Evolutionary conservation across 2,113 vertebrate species (phyloP).

Genomic region (Lampris incognitus): DNA sequence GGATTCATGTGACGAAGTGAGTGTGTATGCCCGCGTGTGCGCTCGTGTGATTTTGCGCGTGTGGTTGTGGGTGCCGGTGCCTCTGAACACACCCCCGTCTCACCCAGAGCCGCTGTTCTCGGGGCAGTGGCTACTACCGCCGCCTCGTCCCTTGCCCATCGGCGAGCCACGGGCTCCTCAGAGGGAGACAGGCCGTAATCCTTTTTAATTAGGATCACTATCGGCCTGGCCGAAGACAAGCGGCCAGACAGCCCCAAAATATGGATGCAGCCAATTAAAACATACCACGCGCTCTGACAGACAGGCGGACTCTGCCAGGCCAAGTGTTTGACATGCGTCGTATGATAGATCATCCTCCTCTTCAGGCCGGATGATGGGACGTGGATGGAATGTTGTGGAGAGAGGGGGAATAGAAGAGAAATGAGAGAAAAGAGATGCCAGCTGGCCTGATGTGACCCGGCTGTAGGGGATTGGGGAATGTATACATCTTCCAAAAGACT

Average conservation of each 20-base stretch:
- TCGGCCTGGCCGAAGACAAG: conserved; percentile 21
- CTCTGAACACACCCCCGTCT: neutral
- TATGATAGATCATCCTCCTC: conserved; percentile 33
- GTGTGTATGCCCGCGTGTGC: neutral
- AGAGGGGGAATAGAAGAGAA: neutral
- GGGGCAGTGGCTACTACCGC: neutral
- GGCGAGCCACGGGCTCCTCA: neutral
- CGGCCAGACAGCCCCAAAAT: conserved; percentile 7
- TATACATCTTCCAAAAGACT: conserved; percentile 22
- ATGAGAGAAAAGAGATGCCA: conserved; percentile 8
- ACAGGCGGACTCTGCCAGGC: conserved; percentile 3
- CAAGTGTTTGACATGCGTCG: neutral
- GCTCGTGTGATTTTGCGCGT: neutral
- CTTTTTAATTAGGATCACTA: conserved; percentile 44
- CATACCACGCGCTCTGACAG: neutral
- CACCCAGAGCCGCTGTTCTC: too few relatives aligned
- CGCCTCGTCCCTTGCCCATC: neutral
- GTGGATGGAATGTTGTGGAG: conserved; percentile 31
- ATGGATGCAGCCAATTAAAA: conserved; percentile 28
- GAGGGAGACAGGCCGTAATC: conserved; percentile 32
- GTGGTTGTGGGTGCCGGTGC: conserved; percentile 10
- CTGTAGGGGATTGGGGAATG: neutral
- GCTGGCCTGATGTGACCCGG: conserved; percentile 44
- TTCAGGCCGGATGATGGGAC: conserved; percentile 47
- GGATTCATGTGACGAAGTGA: neutral